Percentiles rank a stretch among this genome's conserved stretches.
These are phyloP conservation scores for Drosophila pandora DNA, from an alignment of 1,140 invertebrate genomes.

Conservation along the genomic window DNA sequence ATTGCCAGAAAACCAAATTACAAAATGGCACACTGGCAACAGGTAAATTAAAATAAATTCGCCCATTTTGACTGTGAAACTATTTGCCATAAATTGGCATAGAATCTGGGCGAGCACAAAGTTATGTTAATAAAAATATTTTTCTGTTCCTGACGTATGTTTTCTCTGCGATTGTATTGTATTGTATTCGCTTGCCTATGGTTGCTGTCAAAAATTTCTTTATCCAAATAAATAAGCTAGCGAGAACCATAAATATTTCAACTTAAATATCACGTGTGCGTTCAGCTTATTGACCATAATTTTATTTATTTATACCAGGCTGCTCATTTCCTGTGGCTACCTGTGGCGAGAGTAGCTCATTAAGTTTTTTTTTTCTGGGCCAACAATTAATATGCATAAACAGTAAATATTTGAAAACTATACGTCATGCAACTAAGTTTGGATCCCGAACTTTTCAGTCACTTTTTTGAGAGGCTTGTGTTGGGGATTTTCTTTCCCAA, in stretches of 20 bases:
- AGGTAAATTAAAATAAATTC: conserved; percentile 37
- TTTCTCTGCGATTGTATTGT: background rate
- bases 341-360: conserved; percentile 63
- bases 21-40: conserved; percentile 15
- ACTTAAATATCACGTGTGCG: conserved; percentile 61
- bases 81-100: conserved; percentile 20
- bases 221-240: conserved; percentile 41
- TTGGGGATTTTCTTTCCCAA: conserved; percentile 28
- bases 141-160: conserved; percentile 4
- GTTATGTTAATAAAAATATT: conserved; percentile 41
- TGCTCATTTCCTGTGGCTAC: conserved; percentile 40
- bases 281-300: conserved; percentile 54
- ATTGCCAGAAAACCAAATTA: conserved; percentile 8
- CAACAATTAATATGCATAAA: conserved; percentile 52
- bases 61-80: conserved; percentile 18
- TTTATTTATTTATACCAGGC: conserved; percentile 63
- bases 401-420: conserved; percentile 16
- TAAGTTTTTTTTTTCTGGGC: conserved; percentile 25
- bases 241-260: conserved; percentile 62
- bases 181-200: conserved; percentile 12
- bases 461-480: conserved; percentile 14
- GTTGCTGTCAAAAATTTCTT: conserved; percentile 30
- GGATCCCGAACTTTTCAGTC: background rate
- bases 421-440: conserved; percentile 38
- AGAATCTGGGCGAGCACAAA: conserved; percentile 5